Conservation (phyloP, 2,113 vertebrate genomes). For the Triplophysa tibetana region DNA sequence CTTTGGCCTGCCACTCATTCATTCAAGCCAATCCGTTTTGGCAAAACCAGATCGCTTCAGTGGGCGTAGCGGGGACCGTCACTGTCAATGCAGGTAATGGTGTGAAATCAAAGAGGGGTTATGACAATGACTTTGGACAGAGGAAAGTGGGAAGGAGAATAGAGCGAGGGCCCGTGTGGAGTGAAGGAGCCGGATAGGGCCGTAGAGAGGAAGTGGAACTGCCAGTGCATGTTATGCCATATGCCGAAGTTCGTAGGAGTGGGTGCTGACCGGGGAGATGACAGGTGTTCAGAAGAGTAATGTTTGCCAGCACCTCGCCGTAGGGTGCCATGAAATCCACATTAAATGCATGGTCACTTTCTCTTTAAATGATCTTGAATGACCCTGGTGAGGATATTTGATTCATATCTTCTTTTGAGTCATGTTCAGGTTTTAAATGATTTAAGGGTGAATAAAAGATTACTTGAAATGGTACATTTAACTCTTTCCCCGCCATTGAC, state of each 20-base stretch:
- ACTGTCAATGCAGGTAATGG: conserved; percentile 44
- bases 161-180: conserved; percentile 38
- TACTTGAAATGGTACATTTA: no score
- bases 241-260: conserved; percentile 61
- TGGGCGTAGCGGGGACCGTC: conserved; percentile 27
- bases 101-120: conserved; percentile 48
- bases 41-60: conserved; percentile 15
- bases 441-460: no score
- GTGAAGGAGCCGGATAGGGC: conserved; percentile 57
- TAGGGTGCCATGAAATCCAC: conserved; percentile 5
- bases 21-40: conserved; percentile 30
- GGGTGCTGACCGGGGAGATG: conserved; percentile 56
- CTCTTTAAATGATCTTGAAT: conserved; percentile 21
- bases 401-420: no score
- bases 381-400: conserved; percentile 30
- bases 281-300: conserved; percentile 62
- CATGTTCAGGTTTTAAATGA: no score
- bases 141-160: conserved; percentile 45
- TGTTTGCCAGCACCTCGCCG: conserved; percentile 38
- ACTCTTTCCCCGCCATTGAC: no score
- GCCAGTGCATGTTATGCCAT: conserved; percentile 77
- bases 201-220: conserved; percentile 74
- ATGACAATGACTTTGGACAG: conserved; percentile 60
- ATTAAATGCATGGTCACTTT: conserved; percentile 15
- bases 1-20: conserved; percentile 24